A percentile compares a stretch with the other conserved stretches of the same genome.
Evolutionary conservation across 2,113 vertebrate genomes (phyloP).

Genomic region (Dermatemys mawii): DNA sequence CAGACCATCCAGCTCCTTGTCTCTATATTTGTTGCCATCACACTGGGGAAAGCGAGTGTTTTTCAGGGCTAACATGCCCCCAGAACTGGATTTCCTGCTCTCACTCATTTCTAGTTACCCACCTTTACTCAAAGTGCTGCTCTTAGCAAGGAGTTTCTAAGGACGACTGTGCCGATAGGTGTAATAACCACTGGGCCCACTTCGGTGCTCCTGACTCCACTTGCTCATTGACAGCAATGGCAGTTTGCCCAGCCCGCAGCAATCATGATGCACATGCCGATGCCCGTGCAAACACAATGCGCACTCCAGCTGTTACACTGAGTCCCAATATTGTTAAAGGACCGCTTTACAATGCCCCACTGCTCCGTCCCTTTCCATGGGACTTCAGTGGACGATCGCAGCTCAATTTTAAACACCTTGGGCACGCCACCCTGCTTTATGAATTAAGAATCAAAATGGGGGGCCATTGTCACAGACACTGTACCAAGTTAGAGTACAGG

Average conservation of each 20-base stretch:
- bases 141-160: not conserved
- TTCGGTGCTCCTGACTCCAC: not conserved
- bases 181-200: not conserved
- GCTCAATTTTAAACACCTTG: not conserved
- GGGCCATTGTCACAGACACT: not conserved
- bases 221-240: not conserved
- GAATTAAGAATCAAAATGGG: not conserved
- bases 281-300: accelerated
- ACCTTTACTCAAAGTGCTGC: not conserved
- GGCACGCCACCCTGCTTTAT: not conserved
- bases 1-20: not conserved
- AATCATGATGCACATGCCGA: accelerated
- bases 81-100: not conserved
- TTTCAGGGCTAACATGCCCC: not conserved
- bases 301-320: not conserved
- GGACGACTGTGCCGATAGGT: not conserved
- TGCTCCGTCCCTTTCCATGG: accelerated
- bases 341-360: not conserved
- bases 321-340: not conserved
- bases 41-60: not conserved
- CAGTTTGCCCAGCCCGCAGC: not conserved
- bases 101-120: not conserved
- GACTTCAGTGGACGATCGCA: accelerated
- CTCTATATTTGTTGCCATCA: not conserved
- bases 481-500: not conserved